These are phyloP conservation scores for Trachythela sp. DNA, from an alignment of 64 coral and sea anemone genomes.

Conservation along the genomic window DNA sequence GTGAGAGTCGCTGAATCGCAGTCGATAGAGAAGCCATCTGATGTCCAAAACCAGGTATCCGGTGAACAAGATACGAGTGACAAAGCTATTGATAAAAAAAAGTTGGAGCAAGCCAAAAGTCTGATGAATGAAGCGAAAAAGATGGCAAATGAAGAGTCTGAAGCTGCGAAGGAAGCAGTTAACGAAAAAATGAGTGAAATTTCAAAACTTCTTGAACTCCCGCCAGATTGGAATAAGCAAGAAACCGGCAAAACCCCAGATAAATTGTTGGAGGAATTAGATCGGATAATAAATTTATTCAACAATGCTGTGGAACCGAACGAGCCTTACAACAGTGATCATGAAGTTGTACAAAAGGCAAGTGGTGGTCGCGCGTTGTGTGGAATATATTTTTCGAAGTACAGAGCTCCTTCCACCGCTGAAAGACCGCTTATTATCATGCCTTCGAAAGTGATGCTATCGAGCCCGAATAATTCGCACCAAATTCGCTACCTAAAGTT, in stretches of 20 bases:
- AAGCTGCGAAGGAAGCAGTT: neutral
- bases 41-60: neutral
- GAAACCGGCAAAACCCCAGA: neutral
- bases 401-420: neutral
- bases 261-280: constrained; percentile 13
- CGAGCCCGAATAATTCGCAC: constrained; percentile 13
- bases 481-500: constrained; percentile 33
- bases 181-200: constrained; percentile 36
- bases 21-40: neutral
- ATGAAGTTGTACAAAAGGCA: constrained; percentile 30
- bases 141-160: constrained; percentile 10
- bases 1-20: constrained; percentile 8
- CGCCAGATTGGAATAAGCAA: constrained; percentile 48
- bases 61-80: neutral
- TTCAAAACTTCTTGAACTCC: constrained; percentile 31
- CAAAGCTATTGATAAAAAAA: constrained; percentile 34
- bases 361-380: constrained; percentile 31
- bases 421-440: neutral
- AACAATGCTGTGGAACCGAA: neutral
- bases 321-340: constrained; percentile 21
- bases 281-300: neutral
- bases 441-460: constrained; percentile 29
- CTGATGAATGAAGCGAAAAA: constrained; percentile 49
- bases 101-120: constrained; percentile 32
- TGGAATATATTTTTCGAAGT: constrained; percentile 38